phyloP scores from a whole-genome alignment of 2,797 vertebrate genomes.

The Eidolon dupreanum region DNA sequence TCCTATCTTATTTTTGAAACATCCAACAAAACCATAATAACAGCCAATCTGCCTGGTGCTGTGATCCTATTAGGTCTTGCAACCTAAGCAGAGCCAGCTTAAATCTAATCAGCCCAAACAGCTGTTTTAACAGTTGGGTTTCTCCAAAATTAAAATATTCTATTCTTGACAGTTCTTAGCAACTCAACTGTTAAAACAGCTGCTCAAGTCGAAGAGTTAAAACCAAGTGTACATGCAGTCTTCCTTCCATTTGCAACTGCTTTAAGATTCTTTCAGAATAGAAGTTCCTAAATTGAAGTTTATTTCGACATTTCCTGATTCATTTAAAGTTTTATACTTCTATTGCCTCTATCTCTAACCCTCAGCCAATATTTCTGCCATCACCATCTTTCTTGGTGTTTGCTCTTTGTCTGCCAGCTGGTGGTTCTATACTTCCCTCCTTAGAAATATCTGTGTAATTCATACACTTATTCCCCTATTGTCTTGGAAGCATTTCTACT shows the following conservation, averaged over 20 bases:
- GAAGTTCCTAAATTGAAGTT: conserved; percentile 44
- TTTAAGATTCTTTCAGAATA: conserved; percentile 59
- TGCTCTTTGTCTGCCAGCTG: not conserved
- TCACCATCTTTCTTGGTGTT: not conserved
- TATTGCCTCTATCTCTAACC: not conserved
- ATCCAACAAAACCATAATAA: conserved; percentile 8
- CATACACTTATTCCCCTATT: not conserved
- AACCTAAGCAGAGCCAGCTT: conserved; percentile 59
- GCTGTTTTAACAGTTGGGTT: conserved; percentile 77
- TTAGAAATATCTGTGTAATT: not conserved
- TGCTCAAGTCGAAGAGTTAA: conserved; percentile 70
- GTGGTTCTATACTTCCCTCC: not conserved
- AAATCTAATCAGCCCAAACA: conserved; percentile 70
- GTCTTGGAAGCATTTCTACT: not conserved
- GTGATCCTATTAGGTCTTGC: not conserved
- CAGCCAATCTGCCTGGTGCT: not conserved
- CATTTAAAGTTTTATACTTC: conserved; percentile 50
- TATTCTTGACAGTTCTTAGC: conserved; percentile 72
- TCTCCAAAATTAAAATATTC: conserved; percentile 78
- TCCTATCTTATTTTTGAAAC: not conserved
- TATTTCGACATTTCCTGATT: conserved; percentile 42
- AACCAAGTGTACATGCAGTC: conserved; percentile 34
- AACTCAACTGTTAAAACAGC: conserved; percentile 72
- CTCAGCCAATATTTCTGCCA: conserved; percentile 42
- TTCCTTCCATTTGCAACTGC: conserved; percentile 32